Evolutionary conservation across 2,888 invertebrate species (phyloP), one percentile per base, ranked within the genome.

Genomic region (Xiphydria camelus): DNA sequence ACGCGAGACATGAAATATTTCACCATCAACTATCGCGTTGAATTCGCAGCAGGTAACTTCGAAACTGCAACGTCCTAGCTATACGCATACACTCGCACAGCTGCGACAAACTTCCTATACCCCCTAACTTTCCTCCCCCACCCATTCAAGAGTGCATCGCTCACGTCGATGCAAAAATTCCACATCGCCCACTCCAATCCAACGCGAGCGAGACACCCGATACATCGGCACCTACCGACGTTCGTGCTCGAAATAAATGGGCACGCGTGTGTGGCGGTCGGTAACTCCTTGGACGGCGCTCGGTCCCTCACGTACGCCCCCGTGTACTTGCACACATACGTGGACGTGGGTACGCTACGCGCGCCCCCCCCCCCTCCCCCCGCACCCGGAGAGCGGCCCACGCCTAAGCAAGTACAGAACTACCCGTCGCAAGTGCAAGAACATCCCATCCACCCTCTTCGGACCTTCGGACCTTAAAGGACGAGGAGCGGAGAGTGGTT

Each of bases 401-500:
- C 40, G 18, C 32, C n/a, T n/a, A n/a, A n/a, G n/a, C n/a, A n/a
- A n/a, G n/a, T n/a, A n/a, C n/a, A n/a, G n/a, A n/a, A n/a, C n/a
- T n/a, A n/a, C n/a, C n/a, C n/a, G n/a, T n/a, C n/a, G 14, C 32
- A 36, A 44, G 66, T 63, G 65, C 63, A 65, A 64, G 68, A 68
- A 68, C 68, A 66, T 64, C 58, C 57, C 49, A 54, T 54, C 58
- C 50, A 51, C 56, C 45, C 52, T 19, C 19, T 18, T 31, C 32
- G 10, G 39, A 25, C 44, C 43, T 40, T 51, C 56, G 64, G 59
- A 58, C 62, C 59, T 66, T 63, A 65, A 63, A 67, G 68, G 67
- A 64, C 56, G 46, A 57, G 57, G 59, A 58, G 57, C 55, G 60
- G 45, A 49, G 59, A 50, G 50, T 47, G 51, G 49, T 48, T 45